Base-by-base conservation (phyloP, 2,888 invertebrate species). In the Drosophila silvestris region DNA sequence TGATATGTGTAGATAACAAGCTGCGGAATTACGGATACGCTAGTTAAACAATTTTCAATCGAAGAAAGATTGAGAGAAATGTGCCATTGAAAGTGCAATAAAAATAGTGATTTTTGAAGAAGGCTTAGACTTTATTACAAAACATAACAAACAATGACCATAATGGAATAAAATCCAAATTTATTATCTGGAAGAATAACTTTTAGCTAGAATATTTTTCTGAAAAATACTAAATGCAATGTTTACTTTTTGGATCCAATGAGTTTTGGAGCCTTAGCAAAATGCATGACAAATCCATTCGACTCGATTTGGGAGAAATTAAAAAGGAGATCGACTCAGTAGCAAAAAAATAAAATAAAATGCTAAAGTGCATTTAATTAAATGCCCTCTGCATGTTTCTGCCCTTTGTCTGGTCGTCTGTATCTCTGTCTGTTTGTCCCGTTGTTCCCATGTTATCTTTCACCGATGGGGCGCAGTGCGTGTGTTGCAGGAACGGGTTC, bases 351-450 rank as follows among this genome's bases (percentile, higher is more conserved):
- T 79, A 74, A 72, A 72, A 35, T 37, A 19, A 19, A 37, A 28
- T 57, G 61, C 79, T 73, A 66, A 85, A 83, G 73, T 80, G 86
- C 89, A 82, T 85, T 85, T 83, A 83, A 85, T 85, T 88, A 85
- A 85, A 88, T 77, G 70, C 82, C 63, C 50, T 54, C 53, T 62
- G 71, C 58, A 39, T 59, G 54, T 67, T 26, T 28, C 12, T 33
- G 32, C 16, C 16, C 5, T 22, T 44, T 51, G 47, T 41, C 53
- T 1, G 26, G 5, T 26, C 32, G 51, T 32, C 22, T 33, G 53
- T 37, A 35, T n/a, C 14, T 41, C 30, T 2, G 32, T n/a, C 16
- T 9, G 37, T 30, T 56, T 44, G 59, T 54, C 59, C 60, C 69
- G 61, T 52, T 64, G 75, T 56, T 51, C 41, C 47, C 26, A 61